These are phyloP conservation scores for Drosophila fuyamai DNA, from an alignment of 1,140 invertebrate species.

Conservation along the genomic window DNA sequence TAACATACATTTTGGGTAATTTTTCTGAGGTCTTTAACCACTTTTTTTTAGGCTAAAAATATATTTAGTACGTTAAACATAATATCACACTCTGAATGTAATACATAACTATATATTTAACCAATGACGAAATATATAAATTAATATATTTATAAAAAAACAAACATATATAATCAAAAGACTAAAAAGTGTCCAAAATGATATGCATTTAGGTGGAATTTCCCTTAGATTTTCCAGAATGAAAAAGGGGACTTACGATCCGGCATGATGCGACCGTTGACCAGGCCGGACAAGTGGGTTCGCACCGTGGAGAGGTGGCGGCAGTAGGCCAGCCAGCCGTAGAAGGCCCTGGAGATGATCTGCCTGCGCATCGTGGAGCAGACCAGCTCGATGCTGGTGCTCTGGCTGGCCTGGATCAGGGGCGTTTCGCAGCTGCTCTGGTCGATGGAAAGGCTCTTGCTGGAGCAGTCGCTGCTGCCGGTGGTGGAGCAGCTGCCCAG, in stretches of 20 bases:
- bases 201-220: too few relatives aligned
- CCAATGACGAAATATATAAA: too few relatives aligned
- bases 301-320: slow-evolving; percentile 96
- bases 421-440: slow-evolving; percentile 85
- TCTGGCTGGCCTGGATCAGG: slow-evolving; percentile 80
- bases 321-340: slow-evolving; percentile 98
- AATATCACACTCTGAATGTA: too few relatives aligned
- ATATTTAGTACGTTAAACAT: too few relatives aligned
- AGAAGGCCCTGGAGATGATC: slow-evolving; percentile 97
- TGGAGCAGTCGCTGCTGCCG: slow-evolving; percentile 83
- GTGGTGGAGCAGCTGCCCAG: slow-evolving; percentile 84
- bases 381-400: slow-evolving; percentile 89
- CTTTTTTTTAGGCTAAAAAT: too few relatives aligned
- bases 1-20: too few relatives aligned
- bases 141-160: too few relatives aligned
- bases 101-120: too few relatives aligned
- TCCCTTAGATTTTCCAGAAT: slow-evolving; percentile 16
- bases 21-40: too few relatives aligned
- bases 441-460: slow-evolving; percentile 83
- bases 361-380: slow-evolving; percentile 97
- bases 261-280: slow-evolving; percentile 89
- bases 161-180: too few relatives aligned
- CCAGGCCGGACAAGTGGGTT: slow-evolving; percentile 95
- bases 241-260: slow-evolving; percentile 83
- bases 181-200: too few relatives aligned